Base-by-base conservation (phyloP, 1,140 invertebrate genomes). In the Armadillidium nasatum region DNA sequence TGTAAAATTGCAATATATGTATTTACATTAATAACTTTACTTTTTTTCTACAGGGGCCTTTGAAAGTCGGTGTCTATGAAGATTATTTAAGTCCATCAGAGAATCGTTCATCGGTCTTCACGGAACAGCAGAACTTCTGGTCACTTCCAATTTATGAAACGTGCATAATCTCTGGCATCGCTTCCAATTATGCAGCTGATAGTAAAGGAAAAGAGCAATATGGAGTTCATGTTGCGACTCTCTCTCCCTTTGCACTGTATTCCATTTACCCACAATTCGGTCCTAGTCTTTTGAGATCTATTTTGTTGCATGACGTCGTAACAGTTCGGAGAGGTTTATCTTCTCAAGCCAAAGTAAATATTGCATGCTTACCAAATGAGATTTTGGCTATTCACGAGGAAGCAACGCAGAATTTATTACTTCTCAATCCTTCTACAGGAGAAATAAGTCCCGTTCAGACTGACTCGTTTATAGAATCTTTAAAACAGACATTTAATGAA, bases 81-180 rank as follows among this genome's bases (percentile, higher is more conserved):
- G 75, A 82, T 23, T 76, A 79, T 46, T 74, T 89, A 76, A 86
- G 89, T 78, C 84, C 84, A 81, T 83, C 85, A 68, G 88, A 89
- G 75, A 84, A 87, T 2, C 84, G 89, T 78, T 85, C 87, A 0
- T 79, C 83, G 22, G 84, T 84, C 78, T 89, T 89, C 82, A 87
- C 85, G n/a, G 88, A 89, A 80, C 82, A 88, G 76, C 85, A 88
- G 77, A 85, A 84, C 72, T 87, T 86, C 77, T 90, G 88, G 87
- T 85, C 83, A 4, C 78, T 90, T 19, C 89, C 89, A 0, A 79
- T 89, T 22, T 83, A 84, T 72, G 88, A 89, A 22, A 84, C 83
- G 10, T 85, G 85, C n/a, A 82, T 87, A 19, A 83, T 88, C 9
- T 84, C 85, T 72, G 88, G 86, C 79, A 76, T 89, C 4, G 82